Conservation (phyloP, 1,140 invertebrate genomes). For the Zelostemma sp. region DNA sequence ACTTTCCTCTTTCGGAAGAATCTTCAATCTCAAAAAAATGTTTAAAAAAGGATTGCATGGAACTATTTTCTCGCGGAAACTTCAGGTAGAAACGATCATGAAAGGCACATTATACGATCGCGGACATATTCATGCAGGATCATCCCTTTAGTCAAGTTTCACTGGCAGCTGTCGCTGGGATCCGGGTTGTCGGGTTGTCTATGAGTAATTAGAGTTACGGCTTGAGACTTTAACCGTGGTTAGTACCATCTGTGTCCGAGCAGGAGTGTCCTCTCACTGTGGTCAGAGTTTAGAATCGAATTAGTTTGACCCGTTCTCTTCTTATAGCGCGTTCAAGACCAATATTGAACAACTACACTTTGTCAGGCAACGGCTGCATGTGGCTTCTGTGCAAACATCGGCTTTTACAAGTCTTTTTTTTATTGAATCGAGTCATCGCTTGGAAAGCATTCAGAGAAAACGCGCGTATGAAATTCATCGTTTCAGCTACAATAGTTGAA, state of each 20-base stretch:
- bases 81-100: constrained; percentile 32
- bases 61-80: constrained; percentile 14
- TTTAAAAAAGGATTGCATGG: too few relatives aligned
- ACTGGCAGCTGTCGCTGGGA: constrained; percentile 66
- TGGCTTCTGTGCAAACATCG: constrained; percentile 53
- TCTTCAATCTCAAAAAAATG: too few relatives aligned
- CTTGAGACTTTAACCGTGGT: constrained; percentile 70
- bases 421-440: too few relatives aligned
- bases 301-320: constrained; percentile 67
- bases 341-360: constrained; percentile 54
- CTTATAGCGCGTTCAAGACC: constrained; percentile 55
- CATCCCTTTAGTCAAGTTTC: constrained; percentile 66
- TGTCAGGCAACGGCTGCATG: constrained; percentile 56
- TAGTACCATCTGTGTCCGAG: constrained; percentile 70
- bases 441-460: too few relatives aligned
- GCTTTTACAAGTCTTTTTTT: constrained; percentile 25
- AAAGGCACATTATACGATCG: constrained; percentile 42
- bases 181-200: constrained; percentile 63
- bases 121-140: constrained; percentile 36
- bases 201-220: constrained; percentile 72
- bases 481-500: too few relatives aligned
- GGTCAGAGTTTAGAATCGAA: constrained; percentile 72
- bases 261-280: constrained; percentile 51
- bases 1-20: too few relatives aligned
- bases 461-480: too few relatives aligned